Percentiles rank a stretch among this genome's conserved stretches.
phyloP scores from a whole-genome alignment of 2,113 vertebrate genomes.

The Periophthalmodon schlosseri region DNA sequence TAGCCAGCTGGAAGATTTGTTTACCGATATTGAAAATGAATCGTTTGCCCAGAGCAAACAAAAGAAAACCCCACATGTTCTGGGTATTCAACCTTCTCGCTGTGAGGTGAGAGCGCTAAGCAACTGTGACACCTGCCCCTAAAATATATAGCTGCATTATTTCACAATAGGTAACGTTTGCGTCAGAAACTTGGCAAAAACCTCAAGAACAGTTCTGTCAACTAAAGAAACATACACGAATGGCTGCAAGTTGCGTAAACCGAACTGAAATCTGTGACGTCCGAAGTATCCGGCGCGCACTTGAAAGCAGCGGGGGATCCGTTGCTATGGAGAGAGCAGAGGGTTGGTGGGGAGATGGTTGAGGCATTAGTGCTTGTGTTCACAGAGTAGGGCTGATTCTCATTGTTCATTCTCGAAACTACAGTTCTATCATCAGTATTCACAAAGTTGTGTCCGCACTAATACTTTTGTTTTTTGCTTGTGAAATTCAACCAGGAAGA shows the following conservation, averaged over 20 bases:
- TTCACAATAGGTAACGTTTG: too few relatives aligned
- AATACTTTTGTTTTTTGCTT: neutral
- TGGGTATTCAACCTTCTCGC: too few relatives aligned
- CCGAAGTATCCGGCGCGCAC: neutral
- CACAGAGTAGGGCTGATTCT: conserved; percentile 27
- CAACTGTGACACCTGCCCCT: too few relatives aligned
- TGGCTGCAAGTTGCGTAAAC: neutral
- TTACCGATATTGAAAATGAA: too few relatives aligned
- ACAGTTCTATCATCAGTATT: neutral
- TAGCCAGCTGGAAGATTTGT: too few relatives aligned
- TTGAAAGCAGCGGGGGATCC: neutral
- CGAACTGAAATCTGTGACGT: neutral
- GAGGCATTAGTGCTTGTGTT: conserved; percentile 35
- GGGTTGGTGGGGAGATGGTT: conserved; percentile 10
- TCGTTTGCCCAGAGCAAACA: too few relatives aligned
- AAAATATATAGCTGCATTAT: too few relatives aligned
- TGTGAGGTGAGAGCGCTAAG: too few relatives aligned
- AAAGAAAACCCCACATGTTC: too few relatives aligned
- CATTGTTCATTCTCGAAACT: neutral
- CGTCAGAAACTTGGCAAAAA: too few relatives aligned
- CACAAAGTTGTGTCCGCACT: neutral
- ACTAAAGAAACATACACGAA: too few relatives aligned
- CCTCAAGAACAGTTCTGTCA: too few relatives aligned
- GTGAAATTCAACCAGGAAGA: neutral
- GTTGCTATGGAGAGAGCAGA: neutral